Percentiles rank a stretch among this genome's conserved stretches.
Evolutionary conservation across 2,888 invertebrate species (phyloP).

Genomic region (Eutolmus rufibarbis): DNA sequence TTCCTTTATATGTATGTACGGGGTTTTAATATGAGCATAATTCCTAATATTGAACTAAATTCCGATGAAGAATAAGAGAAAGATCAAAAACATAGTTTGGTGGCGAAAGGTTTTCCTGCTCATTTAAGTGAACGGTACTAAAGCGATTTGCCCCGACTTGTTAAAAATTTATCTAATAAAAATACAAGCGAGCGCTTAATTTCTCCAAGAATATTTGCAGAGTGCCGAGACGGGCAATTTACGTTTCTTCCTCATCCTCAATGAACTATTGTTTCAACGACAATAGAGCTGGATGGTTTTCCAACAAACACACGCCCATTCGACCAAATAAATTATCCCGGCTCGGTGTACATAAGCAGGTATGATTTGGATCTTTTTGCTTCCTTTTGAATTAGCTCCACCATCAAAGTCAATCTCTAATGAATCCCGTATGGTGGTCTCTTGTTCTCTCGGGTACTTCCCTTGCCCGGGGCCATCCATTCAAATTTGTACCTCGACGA

Average conservation of each 20-base stretch:
- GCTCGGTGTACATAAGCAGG: constrained; percentile 4
- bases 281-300: constrained; percentile 36
- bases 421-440: constrained; percentile 37
- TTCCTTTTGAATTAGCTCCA: constrained; percentile 15
- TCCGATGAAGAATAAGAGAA: not conserved
- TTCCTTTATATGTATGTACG: no score
- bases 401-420: constrained; percentile 27
- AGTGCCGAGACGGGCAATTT: not conserved
- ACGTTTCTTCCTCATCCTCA: constrained; percentile 35
- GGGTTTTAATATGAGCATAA: not conserved
- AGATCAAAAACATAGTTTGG: not conserved
- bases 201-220: not conserved
- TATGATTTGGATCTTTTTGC: constrained; percentile 7
- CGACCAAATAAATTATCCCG: constrained; percentile 28
- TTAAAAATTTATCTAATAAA: not conserved
- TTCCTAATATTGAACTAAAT: not conserved
- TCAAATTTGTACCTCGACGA: constrained; percentile 32
- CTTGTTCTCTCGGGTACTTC: constrained; percentile 32
- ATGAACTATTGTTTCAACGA: constrained; percentile 38
- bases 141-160: not conserved
- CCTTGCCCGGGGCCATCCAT: constrained; percentile 37
- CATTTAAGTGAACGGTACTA: not conserved
- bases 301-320: constrained; percentile 37
- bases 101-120: not conserved
- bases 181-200: not conserved